phyloP scores from a whole-genome alignment of 1,140 invertebrate genomes.

The Magallana angulata region DNA sequence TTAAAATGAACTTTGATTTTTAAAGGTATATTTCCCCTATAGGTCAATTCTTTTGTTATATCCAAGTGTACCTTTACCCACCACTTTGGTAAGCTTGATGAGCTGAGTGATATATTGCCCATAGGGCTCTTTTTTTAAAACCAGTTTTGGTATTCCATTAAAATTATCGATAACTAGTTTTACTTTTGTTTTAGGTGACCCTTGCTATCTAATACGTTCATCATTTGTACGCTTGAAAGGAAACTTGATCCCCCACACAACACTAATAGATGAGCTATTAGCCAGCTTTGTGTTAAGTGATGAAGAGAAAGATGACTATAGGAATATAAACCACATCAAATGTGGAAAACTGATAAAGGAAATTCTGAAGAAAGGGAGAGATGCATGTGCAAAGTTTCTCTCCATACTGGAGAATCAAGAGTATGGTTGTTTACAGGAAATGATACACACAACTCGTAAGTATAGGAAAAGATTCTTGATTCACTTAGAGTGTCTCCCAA shows the following conservation, averaged over 20 bases:
- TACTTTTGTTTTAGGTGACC: not conserved
- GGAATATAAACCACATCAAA: not conserved
- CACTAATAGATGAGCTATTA: not conserved
- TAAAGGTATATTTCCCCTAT: too few species aligned
- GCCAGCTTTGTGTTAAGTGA: not conserved
- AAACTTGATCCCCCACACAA: not conserved
- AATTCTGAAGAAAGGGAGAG: not conserved
- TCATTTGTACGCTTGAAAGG: not conserved
- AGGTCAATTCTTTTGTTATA: too few species aligned
- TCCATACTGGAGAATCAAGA: not conserved
- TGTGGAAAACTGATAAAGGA: not conserved
- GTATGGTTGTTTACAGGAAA: constrained; percentile 1
- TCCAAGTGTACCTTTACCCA: too few species aligned
- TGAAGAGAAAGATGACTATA: constrained; percentile 12
- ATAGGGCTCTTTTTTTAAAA: too few species aligned
- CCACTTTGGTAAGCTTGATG: too few species aligned
- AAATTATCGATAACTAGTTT: too few species aligned
- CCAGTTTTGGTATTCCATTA: too few species aligned
- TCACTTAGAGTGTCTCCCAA: too few species aligned
- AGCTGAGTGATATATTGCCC: too few species aligned
- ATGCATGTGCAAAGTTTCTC: not conserved
- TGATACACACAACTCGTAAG: too few species aligned
- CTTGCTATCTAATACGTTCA: not conserved
- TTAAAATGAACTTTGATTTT: too few species aligned
- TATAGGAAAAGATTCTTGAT: too few species aligned